Conservation (phyloP, 2,888 invertebrate genomes). For the Lasioglossum villosulum region DNA sequence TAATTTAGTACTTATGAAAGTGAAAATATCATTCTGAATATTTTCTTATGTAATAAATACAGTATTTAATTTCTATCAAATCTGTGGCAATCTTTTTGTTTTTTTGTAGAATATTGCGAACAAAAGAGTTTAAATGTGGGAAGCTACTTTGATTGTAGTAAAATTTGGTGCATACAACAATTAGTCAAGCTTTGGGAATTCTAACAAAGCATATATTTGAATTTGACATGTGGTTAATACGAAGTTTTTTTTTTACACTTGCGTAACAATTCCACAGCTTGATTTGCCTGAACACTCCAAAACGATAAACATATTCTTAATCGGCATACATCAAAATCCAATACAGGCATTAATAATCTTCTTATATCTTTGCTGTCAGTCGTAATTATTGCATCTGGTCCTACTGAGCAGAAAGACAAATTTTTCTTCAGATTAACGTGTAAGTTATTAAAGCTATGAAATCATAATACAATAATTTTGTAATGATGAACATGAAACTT, state of each 20-base stretch:
- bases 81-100: conserved; percentile 5
- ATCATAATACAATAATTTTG: conserved; percentile 44
- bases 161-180: conserved; percentile 24
- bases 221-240: conserved; percentile 71
- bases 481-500: conserved; percentile 24
- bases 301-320: conserved; percentile 62
- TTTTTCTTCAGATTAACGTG: conserved; percentile 53
- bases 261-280: conserved; percentile 73
- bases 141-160: background rate
- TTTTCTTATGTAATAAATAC: conserved; percentile 13
- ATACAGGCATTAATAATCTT: conserved; percentile 52
- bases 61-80: conserved; percentile 16
- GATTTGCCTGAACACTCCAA: conserved; percentile 63
- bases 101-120: background rate
- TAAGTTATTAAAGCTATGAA: conserved; percentile 64
- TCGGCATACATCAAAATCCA: conserved; percentile 41
- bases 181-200: conserved; percentile 65
- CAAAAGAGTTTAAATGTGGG: background rate
- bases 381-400: conserved; percentile 63
- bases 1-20: conserved; percentile 31
- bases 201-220: conserved; percentile 81
- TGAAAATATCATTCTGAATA: background rate
- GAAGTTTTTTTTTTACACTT: conserved; percentile 69
- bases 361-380: conserved; percentile 57
- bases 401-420: conserved; percentile 64